Percentiles rank a stretch among this genome's conserved stretches.
These are phyloP conservation scores for Stenopsyche tienmushanensis DNA, from an alignment of 1,140 invertebrate species.

Conservation along the genomic window DNA sequence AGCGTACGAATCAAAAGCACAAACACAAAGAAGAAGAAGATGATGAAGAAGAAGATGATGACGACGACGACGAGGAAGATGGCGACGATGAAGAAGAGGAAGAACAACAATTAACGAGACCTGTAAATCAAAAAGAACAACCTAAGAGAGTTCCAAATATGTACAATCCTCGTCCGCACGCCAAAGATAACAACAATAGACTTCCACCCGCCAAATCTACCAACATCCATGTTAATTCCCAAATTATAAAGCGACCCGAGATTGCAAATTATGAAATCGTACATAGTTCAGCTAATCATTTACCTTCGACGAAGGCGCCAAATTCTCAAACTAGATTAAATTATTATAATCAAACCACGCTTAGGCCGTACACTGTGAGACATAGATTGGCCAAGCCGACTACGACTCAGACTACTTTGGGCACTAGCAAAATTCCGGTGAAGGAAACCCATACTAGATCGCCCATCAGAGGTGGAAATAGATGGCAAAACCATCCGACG, in stretches of 20 bases:
- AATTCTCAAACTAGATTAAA: slow-evolving; percentile 43
- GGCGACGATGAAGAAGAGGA: slow-evolving; percentile 26
- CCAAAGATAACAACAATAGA: slow-evolving; percentile 6
- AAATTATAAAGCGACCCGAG: slow-evolving; percentile 48
- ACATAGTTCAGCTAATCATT: slow-evolving; percentile 44
- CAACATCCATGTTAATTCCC: slow-evolving; percentile 44
- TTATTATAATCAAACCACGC: slow-evolving; percentile 54
- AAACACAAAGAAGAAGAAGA: slow-evolving; percentile 42
- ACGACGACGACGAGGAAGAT: slow-evolving; percentile 27
- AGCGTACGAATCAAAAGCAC: slow-evolving; percentile 11
- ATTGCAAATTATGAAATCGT: slow-evolving; percentile 47
- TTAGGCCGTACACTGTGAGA: slow-evolving; percentile 55
- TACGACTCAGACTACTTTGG: slow-evolving; percentile 41
- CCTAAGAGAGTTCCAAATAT: background rate
- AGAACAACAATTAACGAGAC: slow-evolving; percentile 24
- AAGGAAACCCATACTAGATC: slow-evolving; percentile 32
- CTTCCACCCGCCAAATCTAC: slow-evolving; percentile 15
- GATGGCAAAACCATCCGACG: slow-evolving; percentile 47
- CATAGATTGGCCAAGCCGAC: slow-evolving; percentile 54
- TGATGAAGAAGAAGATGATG: slow-evolving; percentile 41
- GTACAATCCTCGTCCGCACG: background rate
- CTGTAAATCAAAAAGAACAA: slow-evolving; percentile 10
- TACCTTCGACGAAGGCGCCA: slow-evolving; percentile 21
- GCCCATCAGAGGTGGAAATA: slow-evolving; percentile 41
- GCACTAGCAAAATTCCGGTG: slow-evolving; percentile 20